Conservation (phyloP, 2,888 invertebrate genomes). For the Drosophila kuntzei region DNA sequence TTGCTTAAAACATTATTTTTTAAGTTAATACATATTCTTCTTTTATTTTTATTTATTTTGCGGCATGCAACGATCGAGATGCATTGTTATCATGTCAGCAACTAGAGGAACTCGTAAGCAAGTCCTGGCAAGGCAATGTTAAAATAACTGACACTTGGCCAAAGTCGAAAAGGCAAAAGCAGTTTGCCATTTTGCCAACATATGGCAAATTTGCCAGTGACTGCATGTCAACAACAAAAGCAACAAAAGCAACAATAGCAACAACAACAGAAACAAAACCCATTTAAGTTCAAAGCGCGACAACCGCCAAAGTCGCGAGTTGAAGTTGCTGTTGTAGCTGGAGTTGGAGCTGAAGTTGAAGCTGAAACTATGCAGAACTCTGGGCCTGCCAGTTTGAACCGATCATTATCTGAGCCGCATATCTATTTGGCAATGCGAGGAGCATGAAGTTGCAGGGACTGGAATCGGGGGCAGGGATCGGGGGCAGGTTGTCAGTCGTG, state of each 20-base stretch:
- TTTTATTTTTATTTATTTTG: neutral
- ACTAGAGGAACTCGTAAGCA: slow-evolving; percentile 7
- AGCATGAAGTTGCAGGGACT: neutral
- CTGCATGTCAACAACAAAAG: slow-evolving; percentile 52
- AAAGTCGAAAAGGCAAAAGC: slow-evolving; percentile 46
- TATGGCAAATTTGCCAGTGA: slow-evolving; percentile 73
- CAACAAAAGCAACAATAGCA: slow-evolving; percentile 37
- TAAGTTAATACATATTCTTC: slow-evolving; percentile 27
- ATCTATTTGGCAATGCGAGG: slow-evolving; percentile 68
- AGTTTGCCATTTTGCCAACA: slow-evolving; percentile 73
- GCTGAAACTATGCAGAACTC: slow-evolving; percentile 26
- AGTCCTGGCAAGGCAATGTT: slow-evolving; percentile 46
- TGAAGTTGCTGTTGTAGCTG: slow-evolving; percentile 26
- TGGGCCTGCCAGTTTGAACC: slow-evolving; percentile 38
- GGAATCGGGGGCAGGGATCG: neutral
- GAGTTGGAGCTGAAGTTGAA: slow-evolving; percentile 4
- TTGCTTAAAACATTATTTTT: neutral
- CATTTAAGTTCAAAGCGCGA: slow-evolving; percentile 80
- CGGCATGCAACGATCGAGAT: neutral
- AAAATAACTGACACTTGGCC: slow-evolving; percentile 56
- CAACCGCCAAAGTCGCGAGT: slow-evolving; percentile 65
- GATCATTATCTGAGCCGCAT: slow-evolving; percentile 75
- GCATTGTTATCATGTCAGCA: slow-evolving; percentile 37
- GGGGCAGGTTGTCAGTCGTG: slow-evolving; percentile 62
- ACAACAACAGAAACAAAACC: slow-evolving; percentile 47